A percentile compares a stretch with the other conserved stretches of the same genome.
These are phyloP conservation scores for Rhopalosiphum padi DNA, from an alignment of 1,140 invertebrate species.

Conservation along the genomic window DNA sequence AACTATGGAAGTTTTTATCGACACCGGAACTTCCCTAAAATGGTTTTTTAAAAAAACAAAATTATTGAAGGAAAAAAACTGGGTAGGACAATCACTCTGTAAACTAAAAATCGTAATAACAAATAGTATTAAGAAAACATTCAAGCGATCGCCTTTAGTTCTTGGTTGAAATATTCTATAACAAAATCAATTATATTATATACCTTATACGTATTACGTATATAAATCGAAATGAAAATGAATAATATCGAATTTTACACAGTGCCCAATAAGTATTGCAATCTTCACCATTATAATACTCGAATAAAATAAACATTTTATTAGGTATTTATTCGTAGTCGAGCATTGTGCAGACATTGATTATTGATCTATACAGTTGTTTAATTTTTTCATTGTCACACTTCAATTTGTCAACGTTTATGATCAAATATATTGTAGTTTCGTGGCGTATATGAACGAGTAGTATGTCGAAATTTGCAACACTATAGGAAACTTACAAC, in stretches of 20 bases:
- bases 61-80: neutral
- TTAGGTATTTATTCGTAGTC: neutral
- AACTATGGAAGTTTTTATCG: neutral
- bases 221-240: too few species aligned
- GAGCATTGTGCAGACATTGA: neutral
- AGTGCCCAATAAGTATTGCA: neutral
- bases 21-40: neutral
- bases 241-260: neutral
- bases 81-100: neutral
- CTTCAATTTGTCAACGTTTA: neutral
- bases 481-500: neutral
- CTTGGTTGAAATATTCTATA: neutral
- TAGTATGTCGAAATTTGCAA: neutral
- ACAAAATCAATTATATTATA: too few species aligned
- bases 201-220: too few species aligned
- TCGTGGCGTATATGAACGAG: neutral
- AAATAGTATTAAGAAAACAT: neutral
- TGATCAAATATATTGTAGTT: neutral
- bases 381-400: neutral
- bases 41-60: too few species aligned
- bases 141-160: neutral
- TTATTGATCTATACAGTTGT: neutral
- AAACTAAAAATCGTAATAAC: neutral
- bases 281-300: too few species aligned
- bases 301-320: neutral